Base-by-base conservation (phyloP, 2,888 invertebrate species). In the Orthosia incerta region DNA sequence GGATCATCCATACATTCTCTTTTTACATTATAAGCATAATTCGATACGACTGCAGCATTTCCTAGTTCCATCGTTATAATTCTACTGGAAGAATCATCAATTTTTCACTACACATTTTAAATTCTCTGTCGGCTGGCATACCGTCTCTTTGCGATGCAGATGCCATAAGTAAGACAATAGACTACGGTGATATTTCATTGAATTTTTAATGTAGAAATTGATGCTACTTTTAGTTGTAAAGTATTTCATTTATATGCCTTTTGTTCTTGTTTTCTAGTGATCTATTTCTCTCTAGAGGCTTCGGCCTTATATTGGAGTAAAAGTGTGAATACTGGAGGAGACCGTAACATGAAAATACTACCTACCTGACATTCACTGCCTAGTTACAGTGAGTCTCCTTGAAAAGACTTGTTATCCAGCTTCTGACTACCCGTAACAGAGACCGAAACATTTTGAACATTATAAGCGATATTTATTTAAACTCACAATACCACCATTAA, bases 111-210 rank as follows among this genome's bases (percentile, higher is more conserved):
- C 75, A 82, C 78, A 84, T 82, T 86, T 85, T 76, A 80, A 80
- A 80, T 72, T 60, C 67, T 74, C 66, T 23, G 66, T 61, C 63
- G 73, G 65, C 61, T 76, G 53, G 63, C 48, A 74, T 72, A 77
- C 18, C 15, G n/a, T 23, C 76, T 78, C 85, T 86, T 86, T 86
- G 80, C 53, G 46, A 86, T 86, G 85, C 75, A 84, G 72, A 86
- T 86, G 56, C 23, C 59, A 50, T 57, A 60, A 72, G 46, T 79
- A 86, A 86, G 83, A 86, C 72, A 84, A 84, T 82, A 62, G 77
- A 72, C 62, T 62, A 64, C 46, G 57, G 72, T 63, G 59, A 79
- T 84, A 76, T 86, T 86, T 74, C 78, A 82, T 86, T 84, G 84
- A 80, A 85, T 86, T 85, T 85, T 86, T 85, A 76, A 84, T 85